Evolutionary conservation across 2,113 vertebrate species (phyloP).

Genomic region (Ciconia stormi): DNA sequence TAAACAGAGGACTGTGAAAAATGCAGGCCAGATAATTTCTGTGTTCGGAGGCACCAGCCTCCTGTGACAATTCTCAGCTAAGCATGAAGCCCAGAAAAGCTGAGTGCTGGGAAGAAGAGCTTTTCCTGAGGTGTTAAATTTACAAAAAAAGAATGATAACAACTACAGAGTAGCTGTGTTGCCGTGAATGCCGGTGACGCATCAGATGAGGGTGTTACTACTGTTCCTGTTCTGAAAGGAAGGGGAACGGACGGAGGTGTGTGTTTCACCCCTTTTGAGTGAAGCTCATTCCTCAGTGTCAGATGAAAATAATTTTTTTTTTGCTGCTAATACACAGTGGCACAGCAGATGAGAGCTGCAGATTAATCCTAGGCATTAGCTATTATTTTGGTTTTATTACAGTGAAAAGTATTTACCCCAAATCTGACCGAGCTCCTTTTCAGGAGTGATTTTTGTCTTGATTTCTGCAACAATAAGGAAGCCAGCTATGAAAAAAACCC

Average conservation of each 20-base stretch:
- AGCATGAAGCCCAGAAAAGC: not conserved
- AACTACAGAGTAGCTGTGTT: not conserved
- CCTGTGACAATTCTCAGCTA: not conserved
- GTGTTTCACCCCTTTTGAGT: not conserved
- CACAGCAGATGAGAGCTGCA: not conserved
- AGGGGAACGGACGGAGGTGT: not conserved
- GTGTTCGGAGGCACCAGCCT: not conserved
- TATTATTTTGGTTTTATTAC: not conserved
- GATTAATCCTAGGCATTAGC: not conserved
- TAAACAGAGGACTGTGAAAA: not conserved
- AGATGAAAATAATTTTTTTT: not conserved
- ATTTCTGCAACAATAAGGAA: not conserved
- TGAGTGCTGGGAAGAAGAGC: not conserved
- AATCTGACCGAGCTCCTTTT: not conserved
- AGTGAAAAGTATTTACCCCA: not conserved
- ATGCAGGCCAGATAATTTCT: not conserved
- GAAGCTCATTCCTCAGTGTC: not conserved
- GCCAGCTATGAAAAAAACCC: not conserved
- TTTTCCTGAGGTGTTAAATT: not conserved
- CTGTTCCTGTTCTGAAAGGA: not conserved
- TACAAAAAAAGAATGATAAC: not conserved
- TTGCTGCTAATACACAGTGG: not conserved
- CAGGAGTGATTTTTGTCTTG: not conserved
- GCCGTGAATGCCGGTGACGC: rapidly evolving
- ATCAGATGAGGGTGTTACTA: not conserved